These are phyloP conservation scores for Maniola jurtina DNA, from an alignment of 1,140 invertebrate species.

Conservation along the genomic window DNA sequence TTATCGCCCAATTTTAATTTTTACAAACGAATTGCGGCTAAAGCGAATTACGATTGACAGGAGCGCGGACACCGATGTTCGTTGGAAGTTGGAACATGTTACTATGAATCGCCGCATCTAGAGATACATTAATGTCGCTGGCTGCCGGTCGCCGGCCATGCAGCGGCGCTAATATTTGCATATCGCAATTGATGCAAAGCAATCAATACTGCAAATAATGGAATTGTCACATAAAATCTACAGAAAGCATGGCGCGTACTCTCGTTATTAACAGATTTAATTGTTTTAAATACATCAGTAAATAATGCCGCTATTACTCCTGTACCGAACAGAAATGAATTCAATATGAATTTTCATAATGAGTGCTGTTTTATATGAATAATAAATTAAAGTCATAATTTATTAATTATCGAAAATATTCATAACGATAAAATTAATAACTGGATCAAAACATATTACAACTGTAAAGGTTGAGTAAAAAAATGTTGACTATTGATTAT, in stretches of 20 bases:
- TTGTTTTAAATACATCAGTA: slow-evolving; percentile 46
- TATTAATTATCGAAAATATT: slow-evolving; percentile 13
- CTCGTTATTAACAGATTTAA: slow-evolving; percentile 62
- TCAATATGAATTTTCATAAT: slow-evolving; percentile 21
- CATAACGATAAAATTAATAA: slow-evolving; percentile 7
- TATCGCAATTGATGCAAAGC: slow-evolving; percentile 75
- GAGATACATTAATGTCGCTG: slow-evolving; percentile 11
- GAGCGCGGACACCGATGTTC: too few species aligned
- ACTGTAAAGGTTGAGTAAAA: not conserved
- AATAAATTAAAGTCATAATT: slow-evolving; percentile 13
- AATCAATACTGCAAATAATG: slow-evolving; percentile 78
- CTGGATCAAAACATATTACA: slow-evolving; percentile 4
- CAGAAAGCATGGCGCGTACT: slow-evolving; percentile 59
- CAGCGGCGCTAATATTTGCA: slow-evolving; percentile 74
- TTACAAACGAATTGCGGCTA: too few species aligned
- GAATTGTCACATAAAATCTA: slow-evolving; percentile 71
- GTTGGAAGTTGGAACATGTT: too few species aligned
- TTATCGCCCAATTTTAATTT: too few species aligned
- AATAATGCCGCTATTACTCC: slow-evolving; percentile 36
- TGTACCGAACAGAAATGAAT: slow-evolving; percentile 25
- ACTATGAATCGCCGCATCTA: too few species aligned
- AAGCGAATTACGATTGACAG: too few species aligned
- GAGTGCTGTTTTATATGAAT: slow-evolving; percentile 18
- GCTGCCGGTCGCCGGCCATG: slow-evolving; percentile 53
- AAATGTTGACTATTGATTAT: not conserved